Evolutionary conservation across 2,888 invertebrate genomes (phyloP).

Genomic region (Troides aeacus): DNA sequence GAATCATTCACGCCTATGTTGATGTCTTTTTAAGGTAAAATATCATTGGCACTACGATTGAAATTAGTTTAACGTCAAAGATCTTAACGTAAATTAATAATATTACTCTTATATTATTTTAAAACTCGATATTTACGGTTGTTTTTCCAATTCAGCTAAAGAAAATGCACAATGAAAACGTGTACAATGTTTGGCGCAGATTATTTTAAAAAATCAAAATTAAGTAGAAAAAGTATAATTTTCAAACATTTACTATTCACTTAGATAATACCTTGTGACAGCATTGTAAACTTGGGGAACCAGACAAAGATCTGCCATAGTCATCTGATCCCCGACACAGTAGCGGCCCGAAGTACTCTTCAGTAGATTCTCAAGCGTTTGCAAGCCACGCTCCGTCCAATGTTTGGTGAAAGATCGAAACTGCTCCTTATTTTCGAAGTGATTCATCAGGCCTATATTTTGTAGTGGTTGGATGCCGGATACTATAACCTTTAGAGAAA

Average conservation of each 20-base stretch:
- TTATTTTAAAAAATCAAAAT: too few relatives aligned
- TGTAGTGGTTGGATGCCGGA: constrained; percentile 86
- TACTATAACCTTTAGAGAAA: constrained; percentile 74
- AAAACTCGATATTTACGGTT: too few relatives aligned
- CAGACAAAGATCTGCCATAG: constrained; percentile 84
- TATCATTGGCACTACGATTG: constrained; percentile 4
- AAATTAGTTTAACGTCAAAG: background rate
- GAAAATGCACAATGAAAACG: too few relatives aligned
- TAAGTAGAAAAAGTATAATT: too few relatives aligned
- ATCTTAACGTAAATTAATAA: background rate
- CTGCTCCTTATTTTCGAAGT: constrained; percentile 59
- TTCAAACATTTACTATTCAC: background rate
- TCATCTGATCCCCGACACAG: constrained; percentile 81
- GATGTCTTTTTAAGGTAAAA: constrained; percentile 5
- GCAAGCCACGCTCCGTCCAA: constrained; percentile 78
- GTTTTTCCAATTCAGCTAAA: too few relatives aligned
- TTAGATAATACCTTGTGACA: constrained; percentile 63
- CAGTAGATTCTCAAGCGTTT: constrained; percentile 76
- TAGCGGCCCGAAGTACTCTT: constrained; percentile 72
- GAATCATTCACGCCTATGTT: constrained; percentile 4
- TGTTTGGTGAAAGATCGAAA: constrained; percentile 72
- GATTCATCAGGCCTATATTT: constrained; percentile 75
- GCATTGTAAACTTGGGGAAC: constrained; percentile 84
- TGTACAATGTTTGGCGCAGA: too few relatives aligned
- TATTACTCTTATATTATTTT: background rate